phyloP scores from a whole-genome alignment of 2,797 vertebrate genomes.

The Phrynocephalus guinanensis region DNA sequence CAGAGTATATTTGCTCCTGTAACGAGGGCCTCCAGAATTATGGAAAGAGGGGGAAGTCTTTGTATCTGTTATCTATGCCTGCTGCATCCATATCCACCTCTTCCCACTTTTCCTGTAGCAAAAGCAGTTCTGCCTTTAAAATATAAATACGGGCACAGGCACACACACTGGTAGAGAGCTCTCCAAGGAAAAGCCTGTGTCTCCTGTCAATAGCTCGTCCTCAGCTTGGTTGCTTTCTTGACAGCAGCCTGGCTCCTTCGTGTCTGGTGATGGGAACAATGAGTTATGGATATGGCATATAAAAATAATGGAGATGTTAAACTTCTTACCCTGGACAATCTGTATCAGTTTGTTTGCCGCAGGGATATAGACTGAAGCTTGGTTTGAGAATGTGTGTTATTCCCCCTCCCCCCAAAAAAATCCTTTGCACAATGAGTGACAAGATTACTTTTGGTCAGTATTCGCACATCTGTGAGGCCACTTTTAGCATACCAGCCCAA shows the following conservation, averaged over 20 bases:
- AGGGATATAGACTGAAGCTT: too few relatives aligned
- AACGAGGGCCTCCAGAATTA: conserved; percentile 70
- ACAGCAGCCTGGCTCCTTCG: conserved; percentile 70
- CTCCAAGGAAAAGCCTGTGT: conserved; percentile 67
- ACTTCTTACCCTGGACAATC: background rate
- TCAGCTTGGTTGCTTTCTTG: conserved; percentile 46
- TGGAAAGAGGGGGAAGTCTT: conserved; percentile 65
- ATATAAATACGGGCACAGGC: conserved; percentile 43
- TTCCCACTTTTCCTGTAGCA: background rate
- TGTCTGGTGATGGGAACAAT: conserved; percentile 62
- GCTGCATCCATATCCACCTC: background rate
- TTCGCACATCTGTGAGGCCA: too few relatives aligned
- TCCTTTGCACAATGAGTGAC: too few relatives aligned
- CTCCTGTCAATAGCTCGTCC: conserved; percentile 66
- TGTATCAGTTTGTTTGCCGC: background rate
- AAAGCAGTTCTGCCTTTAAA: conserved; percentile 48
- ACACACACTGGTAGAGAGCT: conserved; percentile 64
- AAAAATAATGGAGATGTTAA: background rate
- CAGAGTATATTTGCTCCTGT: conserved; percentile 15
- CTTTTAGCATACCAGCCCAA: too few relatives aligned
- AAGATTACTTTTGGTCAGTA: too few relatives aligned
- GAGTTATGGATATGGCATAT: background rate
- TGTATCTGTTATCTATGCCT: conserved; percentile 42
- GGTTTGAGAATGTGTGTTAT: too few relatives aligned
- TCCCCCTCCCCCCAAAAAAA: background rate